phyloP scores from a whole-genome alignment of 2,797 vertebrate genomes.

The Limosa lapponica region DNA sequence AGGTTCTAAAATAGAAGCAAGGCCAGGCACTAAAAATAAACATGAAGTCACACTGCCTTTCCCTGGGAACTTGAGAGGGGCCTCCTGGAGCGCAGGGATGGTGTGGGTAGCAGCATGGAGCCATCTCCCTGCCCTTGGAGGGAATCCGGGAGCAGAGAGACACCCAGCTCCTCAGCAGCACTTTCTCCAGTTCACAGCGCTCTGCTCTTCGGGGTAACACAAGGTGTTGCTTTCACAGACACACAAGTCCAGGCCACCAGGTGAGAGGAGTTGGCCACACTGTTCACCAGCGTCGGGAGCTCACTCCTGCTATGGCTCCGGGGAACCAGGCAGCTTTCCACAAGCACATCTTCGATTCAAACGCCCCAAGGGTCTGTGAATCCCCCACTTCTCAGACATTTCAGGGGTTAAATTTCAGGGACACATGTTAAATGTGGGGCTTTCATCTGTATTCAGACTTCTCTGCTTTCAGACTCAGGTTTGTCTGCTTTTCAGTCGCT shows the following conservation, averaged over 20 bases:
- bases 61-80: background rate
- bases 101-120: fast-evolving
- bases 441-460: background rate
- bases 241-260: background rate
- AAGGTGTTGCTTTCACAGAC: background rate
- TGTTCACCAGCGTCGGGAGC: fast-evolving
- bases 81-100: background rate
- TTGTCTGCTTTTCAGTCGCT: background rate
- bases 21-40: slow-evolving; percentile 4
- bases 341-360: fast-evolving
- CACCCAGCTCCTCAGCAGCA: fast-evolving
- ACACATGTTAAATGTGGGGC: fast-evolving
- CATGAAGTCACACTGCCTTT: background rate
- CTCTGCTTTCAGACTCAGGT: background rate
- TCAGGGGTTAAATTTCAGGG: background rate
- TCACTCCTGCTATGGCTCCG: fast-evolving
- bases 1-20: slow-evolving; percentile 12
- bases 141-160: background rate
- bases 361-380: fast-evolving
- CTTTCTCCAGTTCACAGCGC: fast-evolving
- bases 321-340: background rate
- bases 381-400: background rate
- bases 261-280: background rate
- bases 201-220: fast-evolving
- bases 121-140: fast-evolving